Evolutionary conservation across 2,888 invertebrate genomes (phyloP), one percentile per base, ranked within the genome.

Genomic region (Melipona bicolor): DNA sequence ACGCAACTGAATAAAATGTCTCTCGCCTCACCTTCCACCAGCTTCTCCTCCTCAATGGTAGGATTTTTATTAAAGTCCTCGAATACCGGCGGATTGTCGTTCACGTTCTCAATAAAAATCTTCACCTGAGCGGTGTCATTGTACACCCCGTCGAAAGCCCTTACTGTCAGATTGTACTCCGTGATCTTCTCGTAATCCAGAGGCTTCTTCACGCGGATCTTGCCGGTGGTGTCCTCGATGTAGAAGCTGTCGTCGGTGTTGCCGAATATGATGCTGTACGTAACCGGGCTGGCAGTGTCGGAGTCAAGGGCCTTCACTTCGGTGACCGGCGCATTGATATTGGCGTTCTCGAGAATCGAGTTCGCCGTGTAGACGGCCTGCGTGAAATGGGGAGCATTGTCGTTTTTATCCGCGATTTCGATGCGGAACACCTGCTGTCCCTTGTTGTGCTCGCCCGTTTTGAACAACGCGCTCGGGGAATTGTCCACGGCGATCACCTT

Each of bases 401-500:
- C 99, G 94, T 99, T 99, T 93, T 98, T 98, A 95, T 99, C 99
- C 36, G 98, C 98, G 65, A 99, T 98, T 92, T 97, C 97, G 91
- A 99, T 98, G 88, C 97, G 96, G 93, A 99, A 98, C 75, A 97
- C 97, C 94, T 98, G 98, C 90, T 97, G 96, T 3, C 96, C 96
- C 69, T 95, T 96, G 94, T 98, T 98, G 75, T 97, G 98, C 91
- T 97, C 95, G 0, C 96, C 96, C 54, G 95, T 96, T 67, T 95
- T 95, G 73, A 95, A 96, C 61, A 97, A 94, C 52, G 97, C 97
- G 19, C 98, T 98, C 4, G 97, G 97, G 0, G 97, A 97, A 92
- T 98, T 98, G 94, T 99, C 99, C 36, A 96, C 97, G 0, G 99
- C 99, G 90, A 97, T 97, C 6, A 99, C 97, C 93, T 98, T 98